Percentiles rank a stretch among this genome's conserved stretches.
These are phyloP conservation scores for Magallana angulata DNA, from an alignment of 1,140 invertebrate genomes.

Conservation along the genomic window DNA sequence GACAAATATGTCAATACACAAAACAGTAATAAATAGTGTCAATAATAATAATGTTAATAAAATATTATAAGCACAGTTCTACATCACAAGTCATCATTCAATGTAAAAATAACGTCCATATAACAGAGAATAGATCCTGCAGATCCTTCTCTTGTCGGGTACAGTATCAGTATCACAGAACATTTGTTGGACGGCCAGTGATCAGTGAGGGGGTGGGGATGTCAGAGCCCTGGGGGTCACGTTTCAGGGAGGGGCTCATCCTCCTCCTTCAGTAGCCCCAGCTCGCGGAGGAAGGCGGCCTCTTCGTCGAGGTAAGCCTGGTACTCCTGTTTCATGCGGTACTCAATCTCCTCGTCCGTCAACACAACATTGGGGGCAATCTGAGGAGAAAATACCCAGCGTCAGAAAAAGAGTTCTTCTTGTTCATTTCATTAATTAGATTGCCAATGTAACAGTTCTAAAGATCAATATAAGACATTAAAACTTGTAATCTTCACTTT, in stretches of 20 bases:
- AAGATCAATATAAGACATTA: no score
- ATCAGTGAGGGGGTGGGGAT: not conserved
- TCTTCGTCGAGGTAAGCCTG: slow-evolving; percentile 73
- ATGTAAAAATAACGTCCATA: no score
- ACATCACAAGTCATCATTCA: no score
- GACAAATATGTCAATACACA: no score
- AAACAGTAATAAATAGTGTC: no score
- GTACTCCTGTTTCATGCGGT: slow-evolving; percentile 73
- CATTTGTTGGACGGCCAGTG: not conserved
- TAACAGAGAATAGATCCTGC: not conserved
- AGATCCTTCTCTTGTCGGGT: not conserved
- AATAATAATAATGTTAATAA: no score
- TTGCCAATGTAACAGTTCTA: no score
- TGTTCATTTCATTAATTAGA: no score
- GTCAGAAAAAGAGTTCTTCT: no score
- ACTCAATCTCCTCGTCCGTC: slow-evolving; percentile 77
- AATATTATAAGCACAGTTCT: no score
- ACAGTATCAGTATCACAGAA: not conserved
- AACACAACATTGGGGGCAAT: slow-evolving; percentile 75
- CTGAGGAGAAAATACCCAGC: slow-evolving; percentile 32
- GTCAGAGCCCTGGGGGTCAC: not conserved
- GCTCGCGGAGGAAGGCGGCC: slow-evolving; percentile 70
- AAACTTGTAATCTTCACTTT: no score
- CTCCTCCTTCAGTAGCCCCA: slow-evolving; percentile 73
- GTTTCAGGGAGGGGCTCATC: slow-evolving; percentile 66